A percentile compares a stretch with the other conserved stretches of the same genome.
Conservation (phyloP, 2,888 invertebrate genomes). For the Spialia ferax region DNA sequence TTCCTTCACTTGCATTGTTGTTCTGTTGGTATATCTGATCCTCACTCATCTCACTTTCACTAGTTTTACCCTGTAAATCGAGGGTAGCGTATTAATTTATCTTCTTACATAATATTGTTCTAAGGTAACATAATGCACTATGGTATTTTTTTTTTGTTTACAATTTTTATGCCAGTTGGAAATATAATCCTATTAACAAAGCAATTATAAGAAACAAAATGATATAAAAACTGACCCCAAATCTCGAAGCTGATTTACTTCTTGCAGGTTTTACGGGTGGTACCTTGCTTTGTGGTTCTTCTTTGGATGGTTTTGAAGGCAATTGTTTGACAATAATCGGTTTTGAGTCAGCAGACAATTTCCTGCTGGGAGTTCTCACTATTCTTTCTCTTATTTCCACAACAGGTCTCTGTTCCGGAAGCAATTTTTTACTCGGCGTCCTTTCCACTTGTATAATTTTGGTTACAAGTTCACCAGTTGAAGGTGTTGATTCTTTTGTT, state of each 20-base stretch:
- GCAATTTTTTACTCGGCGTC: slow-evolving; percentile 74
- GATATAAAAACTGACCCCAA: slow-evolving; percentile 82
- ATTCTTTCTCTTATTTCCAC: slow-evolving; percentile 78
- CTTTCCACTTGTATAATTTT: slow-evolving; percentile 80
- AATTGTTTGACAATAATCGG: slow-evolving; percentile 62
- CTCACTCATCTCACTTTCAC: slow-evolving; percentile 87
- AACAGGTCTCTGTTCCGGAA: slow-evolving; percentile 69
- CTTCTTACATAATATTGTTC: slow-evolving; percentile 52
- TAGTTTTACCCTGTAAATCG: slow-evolving; percentile 84
- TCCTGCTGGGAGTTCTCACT: slow-evolving; percentile 78
- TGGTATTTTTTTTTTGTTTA: slow-evolving; percentile 43
- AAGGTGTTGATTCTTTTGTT: slow-evolving; percentile 59
- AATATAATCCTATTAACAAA: slow-evolving; percentile 78
- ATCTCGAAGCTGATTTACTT: slow-evolving; percentile 81
- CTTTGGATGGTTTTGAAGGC: slow-evolving; percentile 56
- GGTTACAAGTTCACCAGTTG: slow-evolving; percentile 72
- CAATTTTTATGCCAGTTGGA: slow-evolving; percentile 63
- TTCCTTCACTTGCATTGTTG: slow-evolving; percentile 56
- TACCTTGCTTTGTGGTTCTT: slow-evolving; percentile 66
- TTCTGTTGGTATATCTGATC: slow-evolving; percentile 71
- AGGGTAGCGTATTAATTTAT: slow-evolving; percentile 47
- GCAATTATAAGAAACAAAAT: slow-evolving; percentile 73
- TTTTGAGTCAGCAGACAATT: slow-evolving; percentile 63
- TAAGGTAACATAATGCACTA: slow-evolving; percentile 42
- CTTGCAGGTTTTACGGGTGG: slow-evolving; percentile 82